Conservation (phyloP, 2,113 vertebrate species). For the Cathartes aura region DNA sequence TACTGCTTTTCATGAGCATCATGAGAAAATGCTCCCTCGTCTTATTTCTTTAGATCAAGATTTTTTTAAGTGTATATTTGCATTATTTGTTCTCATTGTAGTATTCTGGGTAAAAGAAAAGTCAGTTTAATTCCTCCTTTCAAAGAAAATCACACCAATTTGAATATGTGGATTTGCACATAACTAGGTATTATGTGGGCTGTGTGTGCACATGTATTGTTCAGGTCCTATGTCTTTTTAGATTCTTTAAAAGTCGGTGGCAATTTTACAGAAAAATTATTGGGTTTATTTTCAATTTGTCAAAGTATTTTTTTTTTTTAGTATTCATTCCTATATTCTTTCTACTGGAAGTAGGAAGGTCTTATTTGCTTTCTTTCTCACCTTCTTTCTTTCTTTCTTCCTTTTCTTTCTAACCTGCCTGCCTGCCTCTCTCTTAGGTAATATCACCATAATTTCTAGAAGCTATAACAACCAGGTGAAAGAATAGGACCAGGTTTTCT, state of each 20-base stretch:
- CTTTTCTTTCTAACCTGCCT: not conserved
- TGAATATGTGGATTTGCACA: not conserved
- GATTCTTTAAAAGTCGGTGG: not conserved
- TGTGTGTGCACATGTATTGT: not conserved
- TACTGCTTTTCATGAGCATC: not conserved
- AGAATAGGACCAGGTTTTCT: not conserved
- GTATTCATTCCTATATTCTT: not conserved
- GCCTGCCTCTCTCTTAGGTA: not conserved
- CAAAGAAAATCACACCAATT: slow-evolving; percentile 19
- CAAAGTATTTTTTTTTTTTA: not conserved
- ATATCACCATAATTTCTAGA: slow-evolving; percentile 14
- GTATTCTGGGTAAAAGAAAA: not conserved
- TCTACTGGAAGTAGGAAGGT: not conserved
- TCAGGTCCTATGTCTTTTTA: not conserved
- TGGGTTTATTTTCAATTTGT: not conserved
- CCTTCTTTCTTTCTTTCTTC: not conserved
- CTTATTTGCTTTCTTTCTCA: not conserved
- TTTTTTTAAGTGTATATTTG: not conserved
- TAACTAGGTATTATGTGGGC: not conserved
- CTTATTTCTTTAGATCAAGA: not conserved
- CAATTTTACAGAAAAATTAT: not conserved
- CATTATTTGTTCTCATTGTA: not conserved
- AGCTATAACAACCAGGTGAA: not conserved
- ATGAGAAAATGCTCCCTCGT: not conserved
- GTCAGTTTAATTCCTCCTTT: slow-evolving; percentile 14